These are phyloP conservation scores for Perithous albicinctus DNA, from an alignment of 2,888 invertebrate species.

Conservation along the genomic window DNA sequence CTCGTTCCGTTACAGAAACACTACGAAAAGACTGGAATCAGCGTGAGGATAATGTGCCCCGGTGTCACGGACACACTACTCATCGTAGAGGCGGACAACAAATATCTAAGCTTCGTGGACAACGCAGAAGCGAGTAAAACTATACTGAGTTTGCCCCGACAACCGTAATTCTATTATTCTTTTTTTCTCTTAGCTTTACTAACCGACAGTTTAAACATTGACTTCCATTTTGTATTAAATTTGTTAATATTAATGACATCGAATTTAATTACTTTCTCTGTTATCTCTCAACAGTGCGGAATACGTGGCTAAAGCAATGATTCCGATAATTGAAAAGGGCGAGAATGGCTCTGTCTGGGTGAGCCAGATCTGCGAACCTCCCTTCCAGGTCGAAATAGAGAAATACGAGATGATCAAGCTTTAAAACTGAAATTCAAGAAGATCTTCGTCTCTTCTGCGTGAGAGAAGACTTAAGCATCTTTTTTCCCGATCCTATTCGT, in stretches of 20 bases:
- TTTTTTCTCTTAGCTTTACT: background rate
- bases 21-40: constrained; percentile 79
- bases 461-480: background rate
- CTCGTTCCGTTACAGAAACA: background rate
- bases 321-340: constrained; percentile 75
- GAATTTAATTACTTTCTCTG: background rate
- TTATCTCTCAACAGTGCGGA: constrained; percentile 71
- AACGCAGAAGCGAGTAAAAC: constrained; percentile 69
- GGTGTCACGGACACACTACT: constrained; percentile 72
- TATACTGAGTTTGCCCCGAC: constrained; percentile 72
- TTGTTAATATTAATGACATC: background rate
- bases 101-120: constrained; percentile 69
- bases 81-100: no score
- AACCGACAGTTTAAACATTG: background rate
- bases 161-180: constrained; percentile 71
- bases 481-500: background rate
- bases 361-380: constrained; percentile 74
- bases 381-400: constrained; percentile 71
- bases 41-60: constrained; percentile 81
- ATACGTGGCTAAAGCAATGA: constrained; percentile 75
- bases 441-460: background rate
- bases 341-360: constrained; percentile 75
- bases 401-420: constrained; percentile 48
- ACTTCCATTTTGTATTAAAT: background rate
- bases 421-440: background rate